A percentile compares a stretch with the other conserved stretches of the same genome.
Conservation (phyloP, 2,113 vertebrate genomes). For the Hippolais icterina region DNA sequence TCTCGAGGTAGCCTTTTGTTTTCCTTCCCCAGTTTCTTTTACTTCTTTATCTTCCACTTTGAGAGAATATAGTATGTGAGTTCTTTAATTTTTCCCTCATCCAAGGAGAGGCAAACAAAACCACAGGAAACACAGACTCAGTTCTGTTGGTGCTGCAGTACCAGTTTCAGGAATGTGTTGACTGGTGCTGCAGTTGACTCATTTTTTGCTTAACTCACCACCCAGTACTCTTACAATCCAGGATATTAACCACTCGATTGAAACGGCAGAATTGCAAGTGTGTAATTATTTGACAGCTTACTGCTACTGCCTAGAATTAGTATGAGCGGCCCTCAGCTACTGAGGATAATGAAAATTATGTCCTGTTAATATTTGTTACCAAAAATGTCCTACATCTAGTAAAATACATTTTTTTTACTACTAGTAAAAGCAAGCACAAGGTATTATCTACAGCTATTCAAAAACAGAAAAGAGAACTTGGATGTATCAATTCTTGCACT, state of each 20-base stretch:
- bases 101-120: background rate
- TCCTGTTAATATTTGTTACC: background rate
- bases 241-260: rapidly evolving
- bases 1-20: background rate
- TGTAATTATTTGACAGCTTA: background rate
- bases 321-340: background rate
- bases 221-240: background rate
- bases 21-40: background rate
- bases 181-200: background rate
- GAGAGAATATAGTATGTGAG: background rate
- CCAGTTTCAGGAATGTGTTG: background rate
- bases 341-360: background rate
- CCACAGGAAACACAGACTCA: background rate
- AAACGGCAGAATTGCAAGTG: background rate
- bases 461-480: background rate
- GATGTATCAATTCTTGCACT: background rate
- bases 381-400: background rate
- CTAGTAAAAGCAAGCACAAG: background rate
- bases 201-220: background rate
- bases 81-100: background rate
- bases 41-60: background rate
- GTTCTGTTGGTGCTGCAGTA: background rate
- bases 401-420: background rate
- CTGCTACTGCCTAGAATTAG: background rate
- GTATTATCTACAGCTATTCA: background rate